These are phyloP conservation scores for Oreohelix idahoensis DNA, from an alignment of 1,140 invertebrate species.

Conservation along the genomic window DNA sequence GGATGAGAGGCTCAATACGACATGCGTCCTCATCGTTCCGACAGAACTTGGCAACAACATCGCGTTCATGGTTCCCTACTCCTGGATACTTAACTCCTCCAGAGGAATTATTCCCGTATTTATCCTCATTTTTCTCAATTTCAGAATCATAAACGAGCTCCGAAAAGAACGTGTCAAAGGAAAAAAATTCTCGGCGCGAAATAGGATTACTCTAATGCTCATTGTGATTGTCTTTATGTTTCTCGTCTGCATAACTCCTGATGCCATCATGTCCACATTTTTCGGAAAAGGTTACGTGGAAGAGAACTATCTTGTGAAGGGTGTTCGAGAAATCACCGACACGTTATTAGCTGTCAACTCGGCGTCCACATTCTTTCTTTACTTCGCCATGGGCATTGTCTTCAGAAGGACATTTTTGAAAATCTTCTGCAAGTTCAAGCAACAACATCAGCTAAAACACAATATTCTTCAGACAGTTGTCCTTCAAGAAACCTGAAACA, in stretches of 20 bases:
- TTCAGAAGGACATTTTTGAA: conserved; percentile 72
- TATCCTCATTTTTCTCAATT: conserved; percentile 75
- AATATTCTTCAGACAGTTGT: not conserved
- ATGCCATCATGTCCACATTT: conserved; percentile 78
- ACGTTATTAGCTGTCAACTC: conserved; percentile 84
- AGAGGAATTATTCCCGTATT: conserved; percentile 79
- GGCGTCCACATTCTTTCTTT: conserved; percentile 83
- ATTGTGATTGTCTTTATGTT: conserved; percentile 85
- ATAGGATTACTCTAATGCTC: conserved; percentile 82
- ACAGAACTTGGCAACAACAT: conserved; percentile 73
- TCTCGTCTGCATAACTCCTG: conserved; percentile 83
- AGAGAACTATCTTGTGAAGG: conserved; percentile 72
- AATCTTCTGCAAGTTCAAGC: conserved; percentile 40
- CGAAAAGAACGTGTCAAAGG: conserved; percentile 69
- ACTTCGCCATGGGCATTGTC: conserved; percentile 83
- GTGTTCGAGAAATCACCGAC: conserved; percentile 84
- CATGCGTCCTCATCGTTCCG: conserved; percentile 53
- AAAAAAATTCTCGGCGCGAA: conserved; percentile 61
- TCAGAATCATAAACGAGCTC: conserved; percentile 81
- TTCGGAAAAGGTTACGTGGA: conserved; percentile 71
- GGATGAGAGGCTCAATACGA: conserved; percentile 47
- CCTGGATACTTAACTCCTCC: conserved; percentile 79
- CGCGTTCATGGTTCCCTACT: conserved; percentile 78
- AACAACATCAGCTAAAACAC: not conserved
- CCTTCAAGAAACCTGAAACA: not conserved